Evolutionary conservation across 2,797 vertebrate species (phyloP).

Genomic region (Schizothorax lantsangensis): DNA sequence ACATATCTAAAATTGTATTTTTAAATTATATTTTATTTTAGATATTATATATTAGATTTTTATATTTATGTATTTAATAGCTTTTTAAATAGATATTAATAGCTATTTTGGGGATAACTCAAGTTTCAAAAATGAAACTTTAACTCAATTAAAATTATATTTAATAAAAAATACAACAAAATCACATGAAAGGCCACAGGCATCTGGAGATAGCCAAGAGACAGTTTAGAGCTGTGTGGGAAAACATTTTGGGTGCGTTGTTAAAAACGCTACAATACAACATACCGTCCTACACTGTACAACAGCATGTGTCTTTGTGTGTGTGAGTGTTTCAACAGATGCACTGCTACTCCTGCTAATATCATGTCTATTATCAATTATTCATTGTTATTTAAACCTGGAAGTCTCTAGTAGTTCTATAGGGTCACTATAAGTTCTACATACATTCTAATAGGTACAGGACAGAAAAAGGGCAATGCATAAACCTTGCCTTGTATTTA

Average conservation of each 20-base stretch:
- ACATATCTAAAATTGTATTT: neutral
- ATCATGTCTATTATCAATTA: slow-evolving; percentile 45
- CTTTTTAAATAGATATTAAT: neutral
- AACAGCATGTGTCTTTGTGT: neutral
- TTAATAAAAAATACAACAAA: neutral
- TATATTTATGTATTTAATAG: neutral
- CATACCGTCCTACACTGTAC: neutral
- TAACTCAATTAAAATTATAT: neutral
- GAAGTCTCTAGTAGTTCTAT: neutral
- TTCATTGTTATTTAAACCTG: neutral
- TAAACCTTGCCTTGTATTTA: neutral
- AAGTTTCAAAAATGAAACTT: neutral
- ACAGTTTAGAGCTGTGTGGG: neutral
- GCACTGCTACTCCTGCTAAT: slow-evolving; percentile 9
- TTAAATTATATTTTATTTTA: neutral
- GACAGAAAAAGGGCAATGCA: neutral
- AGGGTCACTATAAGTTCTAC: neutral
- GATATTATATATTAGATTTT: neutral
- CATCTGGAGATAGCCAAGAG: neutral
- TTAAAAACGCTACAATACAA: neutral
- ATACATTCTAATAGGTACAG: neutral
- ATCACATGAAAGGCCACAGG: neutral
- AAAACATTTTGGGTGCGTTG: neutral
- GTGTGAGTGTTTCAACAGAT: neutral
- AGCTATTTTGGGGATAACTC: neutral